Base-by-base conservation (phyloP, 2,888 invertebrate genomes). In the Drosophila setosimentum region DNA sequence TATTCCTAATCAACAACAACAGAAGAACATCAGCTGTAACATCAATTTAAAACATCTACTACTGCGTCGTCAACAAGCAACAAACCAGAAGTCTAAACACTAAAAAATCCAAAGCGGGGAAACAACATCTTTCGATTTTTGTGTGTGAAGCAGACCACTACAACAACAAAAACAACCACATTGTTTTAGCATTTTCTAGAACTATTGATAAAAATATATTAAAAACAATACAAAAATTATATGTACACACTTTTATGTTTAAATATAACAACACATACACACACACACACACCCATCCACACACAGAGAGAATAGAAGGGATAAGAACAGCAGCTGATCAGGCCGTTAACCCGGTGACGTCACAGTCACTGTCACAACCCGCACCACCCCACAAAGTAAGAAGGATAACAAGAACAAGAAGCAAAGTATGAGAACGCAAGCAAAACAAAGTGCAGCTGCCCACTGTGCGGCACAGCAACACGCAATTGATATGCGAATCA, bases 111-210 rank as follows among this genome's bases (percentile, higher is more conserved):
- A 74, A 82, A 77, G 75, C 74, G 64, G 76, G 69, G 49, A 83
- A 59, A 69, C 48, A 80, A 72, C 74, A 78, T 68, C 77, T 80
- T 75, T 77, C 83, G 64, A 50, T 66, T 57, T 62, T 63, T 79
- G 74, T 80, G 78, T 81, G 78, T 68, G 72, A 63, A 62, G 63
- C 73, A 69, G 55, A 53, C 60, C 73, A 55, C 45, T 45, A 45
- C 24, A 45, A 45, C 81, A 76, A 73, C 64, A 73, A 73, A 77
- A 78, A 82, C 80, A 76, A 81, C 53, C 30, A 80, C 77, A 82
- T 91, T 91, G 92, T 91, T 92, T 91, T 91, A 92, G 92, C 92
- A 87, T 91, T 91, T 92, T 92, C 89, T 91, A 92, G 91, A 91
- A 91, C 82, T 91, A 92, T 92, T 91, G 89, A 91, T 92, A 91